Base-by-base conservation (phyloP, 2,113 vertebrate genomes). In the Oryzias woworae region DNA sequence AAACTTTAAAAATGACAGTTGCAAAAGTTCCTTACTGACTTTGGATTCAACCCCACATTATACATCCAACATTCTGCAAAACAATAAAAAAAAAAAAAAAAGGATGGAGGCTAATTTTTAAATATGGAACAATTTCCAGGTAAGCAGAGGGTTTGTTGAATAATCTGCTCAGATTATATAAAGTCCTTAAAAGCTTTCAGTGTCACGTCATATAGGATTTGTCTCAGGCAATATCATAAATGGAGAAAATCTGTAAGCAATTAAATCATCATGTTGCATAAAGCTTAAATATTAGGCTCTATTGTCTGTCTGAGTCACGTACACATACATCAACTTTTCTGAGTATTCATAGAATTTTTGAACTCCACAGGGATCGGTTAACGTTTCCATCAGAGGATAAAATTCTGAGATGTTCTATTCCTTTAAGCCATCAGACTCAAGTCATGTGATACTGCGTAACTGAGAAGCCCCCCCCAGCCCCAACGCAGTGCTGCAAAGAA, bases 111-210 rank as follows among this genome's bases (percentile, higher is more conserved):
- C 75, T 69, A 18, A 48, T 48, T 79, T 73, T 72, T 81, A 82
- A 88, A 87, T 88, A 90, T 85, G 85, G 74, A 85, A 81, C 75
- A 73, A 84, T 85, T 72, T 88, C 65, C 66, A 71, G 69, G 52
- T 86, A 74, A 80, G 53, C 60, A 71, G 73, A 80, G 61, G 63
- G 69, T 71, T 69, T 53, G 69, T 61, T 52, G 74, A 83, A 78
- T 82, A 73, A 63, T 80, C 64, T 72, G 74, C 55, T 70, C 59
- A 73, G 75, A 81, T 82, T 76, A 77, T 59, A 71, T 82, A 78
- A 73, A 17, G 18, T 77, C 59, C 58, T 84, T 84, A 68, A 87
- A 85, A 80, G 78, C 69, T 69, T 73, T 77, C 72, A 74, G 52
- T 66, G 28, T 53, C 54, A 53, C 52, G 20, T 81, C 61, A 62